A percentile compares a stretch with the other conserved stretches of the same genome.
phyloP scores from a whole-genome alignment of 2,113 vertebrate species.

The Taxidea taxus region DNA sequence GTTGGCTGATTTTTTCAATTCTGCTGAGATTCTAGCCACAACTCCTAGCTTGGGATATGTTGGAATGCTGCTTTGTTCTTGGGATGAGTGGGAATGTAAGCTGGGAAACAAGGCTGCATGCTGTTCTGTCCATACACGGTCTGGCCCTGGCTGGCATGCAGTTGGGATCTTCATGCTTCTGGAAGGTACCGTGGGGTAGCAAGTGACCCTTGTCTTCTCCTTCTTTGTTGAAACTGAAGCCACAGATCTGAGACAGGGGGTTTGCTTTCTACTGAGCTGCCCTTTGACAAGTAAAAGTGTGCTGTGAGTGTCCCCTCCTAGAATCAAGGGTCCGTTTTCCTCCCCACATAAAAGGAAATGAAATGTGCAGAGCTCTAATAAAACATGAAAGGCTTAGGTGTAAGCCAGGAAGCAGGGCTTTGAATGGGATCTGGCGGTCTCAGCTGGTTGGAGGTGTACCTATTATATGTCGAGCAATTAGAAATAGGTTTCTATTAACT shows the following conservation, averaged over 20 bases:
- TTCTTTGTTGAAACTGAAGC: not conserved
- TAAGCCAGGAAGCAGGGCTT: conserved; percentile 75
- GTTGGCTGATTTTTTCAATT: not conserved
- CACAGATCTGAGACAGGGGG: rapidly evolving
- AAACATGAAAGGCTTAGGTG: conserved; percentile 85
- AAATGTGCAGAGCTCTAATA: conserved; percentile 79
- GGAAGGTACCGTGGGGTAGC: not conserved
- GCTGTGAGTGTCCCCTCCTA: conserved; percentile 31
- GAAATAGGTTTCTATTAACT: conserved; percentile 82
- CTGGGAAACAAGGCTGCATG: not conserved
- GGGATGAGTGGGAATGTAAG: too few species aligned
- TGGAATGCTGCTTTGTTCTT: not conserved
- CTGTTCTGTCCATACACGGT: not conserved
- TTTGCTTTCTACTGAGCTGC: conserved; percentile 42
- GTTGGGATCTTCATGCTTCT: not conserved
- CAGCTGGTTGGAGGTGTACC: conserved; percentile 91
- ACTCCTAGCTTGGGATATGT: not conserved
- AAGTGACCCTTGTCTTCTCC: not conserved
- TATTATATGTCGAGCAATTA: conserved; percentile 86
- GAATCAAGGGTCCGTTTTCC: conserved; percentile 61
- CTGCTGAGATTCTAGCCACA: not conserved
- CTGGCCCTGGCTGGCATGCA: not conserved
- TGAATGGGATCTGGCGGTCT: conserved; percentile 83
- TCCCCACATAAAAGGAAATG: conserved; percentile 80
- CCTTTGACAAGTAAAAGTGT: conserved; percentile 55